These are phyloP conservation scores for Picus viridis DNA, from an alignment of 2,797 vertebrate species.

Conservation along the genomic window DNA sequence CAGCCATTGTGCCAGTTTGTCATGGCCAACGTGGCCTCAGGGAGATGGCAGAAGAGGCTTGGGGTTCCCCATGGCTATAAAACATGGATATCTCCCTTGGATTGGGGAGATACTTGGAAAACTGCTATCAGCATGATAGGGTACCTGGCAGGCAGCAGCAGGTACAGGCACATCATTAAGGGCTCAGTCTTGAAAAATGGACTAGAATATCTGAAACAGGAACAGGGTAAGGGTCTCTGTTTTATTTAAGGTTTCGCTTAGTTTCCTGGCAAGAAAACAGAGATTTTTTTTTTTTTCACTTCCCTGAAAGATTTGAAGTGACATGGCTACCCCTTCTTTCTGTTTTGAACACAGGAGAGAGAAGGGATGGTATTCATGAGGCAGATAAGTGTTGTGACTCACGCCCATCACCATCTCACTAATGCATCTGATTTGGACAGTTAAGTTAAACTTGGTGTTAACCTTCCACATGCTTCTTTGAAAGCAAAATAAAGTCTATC, in stretches of 20 bases:
- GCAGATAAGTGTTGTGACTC: neutral
- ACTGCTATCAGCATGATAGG: neutral
- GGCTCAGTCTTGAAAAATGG: neutral
- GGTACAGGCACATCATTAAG: neutral
- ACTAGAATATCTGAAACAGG: neutral
- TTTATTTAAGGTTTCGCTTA: neutral
- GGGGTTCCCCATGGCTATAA: rapidly evolving
- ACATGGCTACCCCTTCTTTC: neutral
- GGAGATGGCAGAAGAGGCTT: neutral
- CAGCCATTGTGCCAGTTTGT: neutral
- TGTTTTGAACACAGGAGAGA: neutral
- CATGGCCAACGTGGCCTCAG: too few relatives aligned
- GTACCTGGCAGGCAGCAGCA: neutral
- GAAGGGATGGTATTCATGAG: neutral
- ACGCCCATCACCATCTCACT: neutral
- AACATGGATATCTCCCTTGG: neutral
- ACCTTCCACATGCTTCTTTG: constrained; percentile 9
- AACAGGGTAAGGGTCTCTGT: neutral
- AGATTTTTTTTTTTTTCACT: neutral
- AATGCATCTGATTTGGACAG: constrained; percentile 18
- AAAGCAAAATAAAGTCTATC: neutral
- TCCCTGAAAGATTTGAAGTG: neutral
- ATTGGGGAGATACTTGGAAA: neutral
- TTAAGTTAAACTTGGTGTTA: constrained; percentile 20
- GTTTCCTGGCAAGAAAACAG: neutral